phyloP scores from a whole-genome alignment of 2,888 invertebrate genomes.

The Copidosoma aretas region DNA sequence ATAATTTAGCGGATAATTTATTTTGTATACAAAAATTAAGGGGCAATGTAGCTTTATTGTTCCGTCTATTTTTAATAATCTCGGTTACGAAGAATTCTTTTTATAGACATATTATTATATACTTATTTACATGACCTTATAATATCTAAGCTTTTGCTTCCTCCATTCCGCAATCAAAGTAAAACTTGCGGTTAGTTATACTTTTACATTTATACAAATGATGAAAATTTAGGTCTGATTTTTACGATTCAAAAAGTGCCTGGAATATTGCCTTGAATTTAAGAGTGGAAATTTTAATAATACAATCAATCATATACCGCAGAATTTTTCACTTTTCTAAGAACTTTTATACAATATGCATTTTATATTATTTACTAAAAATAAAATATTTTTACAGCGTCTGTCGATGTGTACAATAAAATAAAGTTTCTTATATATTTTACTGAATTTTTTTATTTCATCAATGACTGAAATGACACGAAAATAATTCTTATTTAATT shows the following conservation, averaged over 20 bases:
- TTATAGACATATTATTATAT: too few relatives aligned
- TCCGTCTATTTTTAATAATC: too few relatives aligned
- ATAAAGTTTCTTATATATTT: slow-evolving; percentile 21
- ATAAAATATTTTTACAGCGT: slow-evolving; percentile 24
- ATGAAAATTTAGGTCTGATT: too few relatives aligned
- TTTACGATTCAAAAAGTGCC: slow-evolving; percentile 2
- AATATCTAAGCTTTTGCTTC: too few relatives aligned
- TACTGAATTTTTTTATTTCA: not conserved
- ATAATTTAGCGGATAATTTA: slow-evolving; percentile 11
- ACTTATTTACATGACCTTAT: too few relatives aligned
- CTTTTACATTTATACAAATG: too few relatives aligned
- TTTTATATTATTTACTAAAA: slow-evolving; percentile 26
- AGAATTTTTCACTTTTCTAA: slow-evolving; percentile 26
- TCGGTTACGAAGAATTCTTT: too few relatives aligned
- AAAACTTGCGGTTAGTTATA: too few relatives aligned
- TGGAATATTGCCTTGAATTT: slow-evolving; percentile 23
- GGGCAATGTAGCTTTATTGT: too few relatives aligned
- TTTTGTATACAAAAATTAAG: slow-evolving; percentile 25
- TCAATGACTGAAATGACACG: slow-evolving; percentile 11
- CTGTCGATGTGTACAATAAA: slow-evolving; percentile 31
- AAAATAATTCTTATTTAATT: slow-evolving; percentile 54
- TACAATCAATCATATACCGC: slow-evolving; percentile 10
- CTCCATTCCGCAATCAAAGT: too few relatives aligned
- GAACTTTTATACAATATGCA: slow-evolving; percentile 22
- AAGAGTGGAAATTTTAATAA: slow-evolving; percentile 12